Percentiles rank a stretch among this genome's conserved stretches.
Conservation (phyloP, 2,888 invertebrate species). For the Morpho deidamia region DNA sequence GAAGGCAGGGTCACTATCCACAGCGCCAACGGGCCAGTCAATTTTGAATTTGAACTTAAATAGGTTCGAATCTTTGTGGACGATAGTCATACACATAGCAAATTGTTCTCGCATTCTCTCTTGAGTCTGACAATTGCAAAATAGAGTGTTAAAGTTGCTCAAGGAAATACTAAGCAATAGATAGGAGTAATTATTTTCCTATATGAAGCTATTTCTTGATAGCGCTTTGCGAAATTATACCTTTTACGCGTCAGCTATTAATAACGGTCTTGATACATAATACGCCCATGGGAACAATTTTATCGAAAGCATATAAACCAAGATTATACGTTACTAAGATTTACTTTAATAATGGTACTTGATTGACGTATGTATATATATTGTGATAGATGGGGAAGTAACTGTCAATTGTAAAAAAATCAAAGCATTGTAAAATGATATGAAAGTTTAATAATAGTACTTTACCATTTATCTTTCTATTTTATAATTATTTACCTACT, state of each 20-base stretch:
- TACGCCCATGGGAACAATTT: constrained; percentile 55
- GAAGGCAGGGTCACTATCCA: too few species aligned
- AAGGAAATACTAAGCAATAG: constrained; percentile 12
- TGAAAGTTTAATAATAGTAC: too few species aligned
- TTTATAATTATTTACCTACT: too few species aligned
- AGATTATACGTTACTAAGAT: constrained; percentile 40
- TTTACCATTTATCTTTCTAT: too few species aligned
- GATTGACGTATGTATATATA: constrained; percentile 37
- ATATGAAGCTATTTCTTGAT: constrained; percentile 46
- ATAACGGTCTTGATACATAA: constrained; percentile 52
- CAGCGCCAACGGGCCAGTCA: too few species aligned
- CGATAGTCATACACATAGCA: too few species aligned
- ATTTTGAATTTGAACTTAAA: too few species aligned
- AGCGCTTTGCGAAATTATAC: constrained; percentile 62
- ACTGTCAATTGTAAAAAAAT: too few species aligned
- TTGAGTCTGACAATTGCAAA: background rate
- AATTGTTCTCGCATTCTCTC: background rate
- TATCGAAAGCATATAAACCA: constrained; percentile 38
- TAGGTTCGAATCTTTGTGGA: too few species aligned
- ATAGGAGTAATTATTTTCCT: constrained; percentile 38
- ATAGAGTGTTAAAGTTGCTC: constrained; percentile 1
- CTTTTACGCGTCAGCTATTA: constrained; percentile 47
- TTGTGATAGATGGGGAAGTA: too few species aligned
- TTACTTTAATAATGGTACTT: constrained; percentile 40
- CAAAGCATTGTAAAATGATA: too few species aligned